Percentiles rank a stretch among this genome's conserved stretches.
These are phyloP conservation scores for Pseudochirops cupreus DNA, from an alignment of 2,797 vertebrate genomes.

Conservation along the genomic window DNA sequence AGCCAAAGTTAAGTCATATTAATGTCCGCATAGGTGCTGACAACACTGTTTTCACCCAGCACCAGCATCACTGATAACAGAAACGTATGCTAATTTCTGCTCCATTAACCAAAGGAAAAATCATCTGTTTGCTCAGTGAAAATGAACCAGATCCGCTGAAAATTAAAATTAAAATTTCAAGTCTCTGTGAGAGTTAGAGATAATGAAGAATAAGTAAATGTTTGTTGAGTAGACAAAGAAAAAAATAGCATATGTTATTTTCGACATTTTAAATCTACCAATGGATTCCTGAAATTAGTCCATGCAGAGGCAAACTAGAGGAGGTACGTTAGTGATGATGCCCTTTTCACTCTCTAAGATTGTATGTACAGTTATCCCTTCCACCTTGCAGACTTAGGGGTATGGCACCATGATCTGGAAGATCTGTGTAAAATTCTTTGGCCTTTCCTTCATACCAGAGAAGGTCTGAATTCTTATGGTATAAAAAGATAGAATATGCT, in stretches of 20 bases:
- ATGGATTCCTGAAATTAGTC: slow-evolving; percentile 22
- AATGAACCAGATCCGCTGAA: slow-evolving; percentile 10
- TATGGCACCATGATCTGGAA: too few species aligned
- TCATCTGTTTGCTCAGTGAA: neutral
- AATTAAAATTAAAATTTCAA: slow-evolving; percentile 21
- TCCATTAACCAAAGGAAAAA: neutral
- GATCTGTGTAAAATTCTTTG: too few species aligned
- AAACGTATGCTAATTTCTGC: slow-evolving; percentile 23
- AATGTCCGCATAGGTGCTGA: neutral
- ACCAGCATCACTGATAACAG: neutral
- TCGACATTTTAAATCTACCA: slow-evolving; percentile 43
- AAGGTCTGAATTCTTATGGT: too few species aligned
- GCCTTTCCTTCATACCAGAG: too few species aligned
- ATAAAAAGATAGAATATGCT: too few species aligned
- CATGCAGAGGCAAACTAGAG: neutral
- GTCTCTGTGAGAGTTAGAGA: slow-evolving; percentile 31
- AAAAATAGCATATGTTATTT: slow-evolving; percentile 3
- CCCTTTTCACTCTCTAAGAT: too few species aligned
- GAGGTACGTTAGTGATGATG: neutral
- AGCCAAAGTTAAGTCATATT: slow-evolving; percentile 26
- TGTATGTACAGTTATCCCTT: too few species aligned
- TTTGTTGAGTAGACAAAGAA: neutral
- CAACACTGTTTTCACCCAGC: neutral
- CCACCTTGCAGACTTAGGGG: too few species aligned
- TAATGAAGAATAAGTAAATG: slow-evolving; percentile 22